Evolutionary conservation across 2,888 invertebrate species (phyloP), one percentile per base, ranked within the genome.

Genomic region (Eubasilissa splendida): DNA sequence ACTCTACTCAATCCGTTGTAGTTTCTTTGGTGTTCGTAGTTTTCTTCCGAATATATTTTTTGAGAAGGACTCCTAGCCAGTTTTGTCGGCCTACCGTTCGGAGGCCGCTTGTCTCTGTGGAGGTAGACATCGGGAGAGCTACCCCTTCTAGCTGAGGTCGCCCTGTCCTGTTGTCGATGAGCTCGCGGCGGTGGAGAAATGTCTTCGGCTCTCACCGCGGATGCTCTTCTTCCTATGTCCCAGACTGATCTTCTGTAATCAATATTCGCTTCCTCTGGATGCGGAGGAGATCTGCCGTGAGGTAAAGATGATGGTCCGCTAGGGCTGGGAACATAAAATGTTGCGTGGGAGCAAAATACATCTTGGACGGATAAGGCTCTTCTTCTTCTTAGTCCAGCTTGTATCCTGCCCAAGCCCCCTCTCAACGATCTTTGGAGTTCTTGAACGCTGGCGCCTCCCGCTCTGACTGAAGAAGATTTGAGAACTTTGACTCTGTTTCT

Each of bases 261-360:
- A 76, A 84, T 84, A 58, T 66, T 84, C 0, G 84, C 84, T 73
- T 81, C 83, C 80, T 84, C 84, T 3, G 79, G 71, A 82, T 83
- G n/a, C 82, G 85, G 76, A 84, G 85, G 80, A 81, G 84, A 75
- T 80, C 82, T 9, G 82, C 84, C 7, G 79, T 82, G 81, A 7
- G 84, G 56, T 84, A 85, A 76, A 85, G 86, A 80, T 84, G 86
- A 78, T 85, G 86, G 83, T 85, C 86, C 76, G 83, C 84, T 75
- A 5, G 92, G 92, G 86, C 93, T 93, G 79, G 95, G 95, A 53
- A 95, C 94, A 87, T 95, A 95, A 86, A 95, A 95, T 7, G 92
- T 93, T 2, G 93, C 90, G n/a, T 91, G 91, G 81, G 91, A 91
- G 12, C 92, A 88, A 84, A 93, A 90, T 12, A 94, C 93, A 85